Base-by-base conservation (phyloP, 2,797 vertebrate species). In the Intellagama lesueurii region DNA sequence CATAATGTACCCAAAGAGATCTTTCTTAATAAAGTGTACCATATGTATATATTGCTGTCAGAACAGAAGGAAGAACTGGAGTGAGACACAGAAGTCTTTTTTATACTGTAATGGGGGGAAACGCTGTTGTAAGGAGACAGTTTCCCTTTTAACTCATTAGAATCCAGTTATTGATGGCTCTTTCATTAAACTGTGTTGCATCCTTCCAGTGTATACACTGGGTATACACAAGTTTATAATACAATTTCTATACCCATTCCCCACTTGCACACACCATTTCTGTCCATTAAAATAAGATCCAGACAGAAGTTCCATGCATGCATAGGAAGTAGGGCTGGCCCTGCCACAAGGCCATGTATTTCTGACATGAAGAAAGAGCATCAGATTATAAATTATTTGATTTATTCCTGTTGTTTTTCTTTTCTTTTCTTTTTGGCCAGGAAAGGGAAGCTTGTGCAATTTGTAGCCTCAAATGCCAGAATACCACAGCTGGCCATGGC, bases 1-100 rank as follows among this genome's bases (percentile, higher is more conserved):
- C 44, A 82, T 88, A 75, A 73, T 83, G 76, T 90, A 70, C 81
- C 40, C 30, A 75, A 81, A 9, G 64, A 75, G 47, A 81, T 44
- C 47, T 91, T 89, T 76, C 75, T 87, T 80, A 81, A 84, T 72
- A 84, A 84, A 83, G 75, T 76, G 81, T 76, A 68, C 60, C 44
- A 69, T 91, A 87, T 85, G 76, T 66, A 84, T 80, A 83, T 87
- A 84, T 68, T 81, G 35, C 82, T 69, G 60, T 79, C 26, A 52
- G 28, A 78, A 84, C n/a, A 83, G 44, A 91, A 89, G 32, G 56
- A 68, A 87, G 78, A 80, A 52, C 68, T 79, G 24, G 40, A 83
- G 12, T 87, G 40, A 87, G 80, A 44, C 26, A 40, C 32, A 56
- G 47, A 85, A 47, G 3, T 11, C 14, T 49, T 81, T 44, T 86